Conservation (phyloP, 2,797 vertebrate genomes). For the Chelidonichthys spinosus region DNA sequence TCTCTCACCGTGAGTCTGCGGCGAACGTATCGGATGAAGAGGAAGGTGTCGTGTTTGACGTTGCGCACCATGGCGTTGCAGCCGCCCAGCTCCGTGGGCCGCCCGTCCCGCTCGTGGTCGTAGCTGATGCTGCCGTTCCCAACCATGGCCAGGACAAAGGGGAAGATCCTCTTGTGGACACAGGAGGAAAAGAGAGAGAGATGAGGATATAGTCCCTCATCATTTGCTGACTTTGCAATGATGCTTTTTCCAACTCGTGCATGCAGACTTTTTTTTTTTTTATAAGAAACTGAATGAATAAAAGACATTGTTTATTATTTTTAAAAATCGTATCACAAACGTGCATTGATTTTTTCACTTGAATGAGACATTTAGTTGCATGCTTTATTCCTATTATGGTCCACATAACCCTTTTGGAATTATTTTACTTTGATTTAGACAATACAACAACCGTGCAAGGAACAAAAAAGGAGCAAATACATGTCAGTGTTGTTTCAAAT, state of each 20-base stretch:
- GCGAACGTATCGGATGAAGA: conserved; percentile 95
- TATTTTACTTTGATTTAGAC: neutral
- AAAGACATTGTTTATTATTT: neutral
- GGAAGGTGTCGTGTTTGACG: conserved; percentile 94
- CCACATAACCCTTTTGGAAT: neutral
- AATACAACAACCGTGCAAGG: conserved; percentile 36
- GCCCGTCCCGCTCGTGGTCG: conserved; percentile 93
- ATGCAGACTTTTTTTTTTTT: too few relatives aligned
- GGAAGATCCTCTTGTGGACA: conserved; percentile 89
- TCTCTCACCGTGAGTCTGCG: conserved; percentile 92
- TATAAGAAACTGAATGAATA: neutral
- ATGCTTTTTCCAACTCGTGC: neutral
- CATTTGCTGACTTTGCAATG: neutral
- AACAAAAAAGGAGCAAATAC: conserved; percentile 1
- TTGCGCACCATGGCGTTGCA: conserved; percentile 96
- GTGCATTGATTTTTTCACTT: neutral
- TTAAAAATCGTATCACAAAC: neutral
- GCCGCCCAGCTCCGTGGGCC: conserved; percentile 92
- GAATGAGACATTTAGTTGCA: neutral
- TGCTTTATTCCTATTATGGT: neutral
- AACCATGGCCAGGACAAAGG: conserved; percentile 94
- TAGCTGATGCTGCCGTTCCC: conserved; percentile 93
- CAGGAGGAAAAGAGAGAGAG: neutral
- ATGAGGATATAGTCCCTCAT: neutral
- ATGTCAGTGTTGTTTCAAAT: neutral